Conservation (phyloP, 2,888 invertebrate species). For the Tetanocera ferruginea region DNA sequence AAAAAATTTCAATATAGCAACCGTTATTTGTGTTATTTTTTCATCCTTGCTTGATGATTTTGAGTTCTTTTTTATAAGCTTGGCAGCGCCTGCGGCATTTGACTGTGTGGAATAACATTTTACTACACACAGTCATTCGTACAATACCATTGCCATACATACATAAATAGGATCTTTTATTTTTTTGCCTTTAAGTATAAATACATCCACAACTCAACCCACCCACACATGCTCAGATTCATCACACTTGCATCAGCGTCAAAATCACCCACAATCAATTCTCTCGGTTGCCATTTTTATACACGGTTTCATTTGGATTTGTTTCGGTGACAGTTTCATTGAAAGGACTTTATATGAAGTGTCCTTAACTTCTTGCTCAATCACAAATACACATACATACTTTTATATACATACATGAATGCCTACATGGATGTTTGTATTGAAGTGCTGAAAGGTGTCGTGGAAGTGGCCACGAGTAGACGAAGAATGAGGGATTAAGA, state of each 20-base stretch:
- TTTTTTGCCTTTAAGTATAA: not conserved
- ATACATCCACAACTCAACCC: not conserved
- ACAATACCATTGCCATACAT: no score
- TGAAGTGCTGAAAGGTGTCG: no score
- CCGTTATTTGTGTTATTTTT: not conserved
- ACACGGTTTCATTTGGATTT: conserved; percentile 9
- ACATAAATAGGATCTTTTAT: no score
- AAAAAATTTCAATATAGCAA: conserved; percentile 17
- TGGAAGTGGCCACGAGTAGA: no score
- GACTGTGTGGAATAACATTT: not conserved
- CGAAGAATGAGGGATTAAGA: no score
- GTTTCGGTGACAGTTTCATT: conserved; percentile 10
- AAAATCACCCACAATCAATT: not conserved
- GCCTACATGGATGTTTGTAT: no score
- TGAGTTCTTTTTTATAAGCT: conserved; percentile 1
- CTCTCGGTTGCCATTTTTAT: conserved; percentile 1
- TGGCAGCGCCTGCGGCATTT: not conserved
- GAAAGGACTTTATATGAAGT: conserved; percentile 2
- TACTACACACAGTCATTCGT: not conserved
- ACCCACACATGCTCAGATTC: not conserved
- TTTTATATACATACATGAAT: not conserved
- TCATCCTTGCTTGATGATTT: not conserved
- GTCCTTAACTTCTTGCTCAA: not conserved
- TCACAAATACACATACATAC: not conserved
- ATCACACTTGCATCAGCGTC: not conserved